Conservation (phyloP, 2,797 vertebrate species). For the Spinus olivaceus region DNA sequence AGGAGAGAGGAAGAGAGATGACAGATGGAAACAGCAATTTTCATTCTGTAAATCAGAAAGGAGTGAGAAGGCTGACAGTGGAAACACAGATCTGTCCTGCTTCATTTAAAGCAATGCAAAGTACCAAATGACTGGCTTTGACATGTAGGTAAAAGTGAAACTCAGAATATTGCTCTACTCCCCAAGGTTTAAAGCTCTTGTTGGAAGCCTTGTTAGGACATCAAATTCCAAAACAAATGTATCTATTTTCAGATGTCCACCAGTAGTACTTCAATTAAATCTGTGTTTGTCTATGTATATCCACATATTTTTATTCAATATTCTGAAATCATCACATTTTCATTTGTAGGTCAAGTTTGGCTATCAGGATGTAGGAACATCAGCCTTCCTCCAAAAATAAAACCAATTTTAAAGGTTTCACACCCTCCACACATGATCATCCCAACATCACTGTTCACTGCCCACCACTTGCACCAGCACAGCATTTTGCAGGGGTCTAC, state of each 20-base stretch:
- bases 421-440: not conserved
- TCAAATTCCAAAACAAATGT: not conserved
- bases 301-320: not conserved
- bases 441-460: not conserved
- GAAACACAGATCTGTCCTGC: not conserved
- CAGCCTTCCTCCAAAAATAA: not conserved
- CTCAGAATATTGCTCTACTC: not conserved
- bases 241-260: not conserved
- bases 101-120: not conserved
- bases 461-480: rapidly evolving
- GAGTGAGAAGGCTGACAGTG: not conserved
- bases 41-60: not conserved
- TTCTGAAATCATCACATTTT: not conserved
- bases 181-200: not conserved
- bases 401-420: not conserved
- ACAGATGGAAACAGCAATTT: not conserved
- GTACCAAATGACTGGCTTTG: rapidly evolving
- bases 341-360: not conserved
- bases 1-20: not conserved
- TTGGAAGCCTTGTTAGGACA: not conserved
- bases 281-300: not conserved
- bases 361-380: not conserved
- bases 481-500: not conserved
- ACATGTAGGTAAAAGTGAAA: not conserved
- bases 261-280: not conserved